These are phyloP conservation scores for Gobionotothen gibberifrons DNA, from an alignment of 2,797 vertebrate genomes.

Conservation along the genomic window DNA sequence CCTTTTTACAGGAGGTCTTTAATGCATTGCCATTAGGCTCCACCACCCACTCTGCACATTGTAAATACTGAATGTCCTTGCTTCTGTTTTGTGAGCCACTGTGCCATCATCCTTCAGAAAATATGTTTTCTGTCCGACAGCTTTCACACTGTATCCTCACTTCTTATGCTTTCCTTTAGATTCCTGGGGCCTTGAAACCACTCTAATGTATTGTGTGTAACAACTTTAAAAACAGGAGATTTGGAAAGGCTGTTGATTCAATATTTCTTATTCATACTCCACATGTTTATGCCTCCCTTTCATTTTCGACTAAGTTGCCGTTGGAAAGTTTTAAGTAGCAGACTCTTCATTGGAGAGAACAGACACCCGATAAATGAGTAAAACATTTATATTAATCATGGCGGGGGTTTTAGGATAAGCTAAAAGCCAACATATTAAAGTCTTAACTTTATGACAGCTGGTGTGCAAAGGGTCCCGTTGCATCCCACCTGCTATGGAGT, in stretches of 20 bases:
- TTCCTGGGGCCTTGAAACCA: constrained; percentile 3
- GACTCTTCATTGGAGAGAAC: background rate
- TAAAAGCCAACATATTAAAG: constrained; percentile 18
- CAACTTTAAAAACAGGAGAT: constrained; percentile 6
- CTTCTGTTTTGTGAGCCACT: constrained; percentile 13
- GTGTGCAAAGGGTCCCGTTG: constrained; percentile 41
- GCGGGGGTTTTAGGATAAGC: background rate
- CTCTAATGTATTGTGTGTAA: background rate
- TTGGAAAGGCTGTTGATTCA: background rate
- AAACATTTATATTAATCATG: background rate
- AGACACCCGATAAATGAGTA: background rate
- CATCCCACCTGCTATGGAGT: constrained; percentile 51
- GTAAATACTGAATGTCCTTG: constrained; percentile 58
- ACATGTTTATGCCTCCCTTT: background rate
- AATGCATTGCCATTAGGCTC: constrained; percentile 43
- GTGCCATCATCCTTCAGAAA: constrained; percentile 39
- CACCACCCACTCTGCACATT: constrained; percentile 37
- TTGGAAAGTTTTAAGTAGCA: background rate
- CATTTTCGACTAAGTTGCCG: background rate
- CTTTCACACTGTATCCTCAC: background rate
- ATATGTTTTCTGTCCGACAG: background rate
- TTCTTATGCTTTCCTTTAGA: constrained; percentile 14
- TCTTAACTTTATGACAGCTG: constrained; percentile 55
- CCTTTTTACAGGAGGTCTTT: constrained; percentile 46
- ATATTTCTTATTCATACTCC: background rate